A percentile compares a stretch with the other conserved stretches of the same genome.
These are phyloP conservation scores for Chlorops oryzae DNA, from an alignment of 1,140 invertebrate species.

Conservation along the genomic window DNA sequence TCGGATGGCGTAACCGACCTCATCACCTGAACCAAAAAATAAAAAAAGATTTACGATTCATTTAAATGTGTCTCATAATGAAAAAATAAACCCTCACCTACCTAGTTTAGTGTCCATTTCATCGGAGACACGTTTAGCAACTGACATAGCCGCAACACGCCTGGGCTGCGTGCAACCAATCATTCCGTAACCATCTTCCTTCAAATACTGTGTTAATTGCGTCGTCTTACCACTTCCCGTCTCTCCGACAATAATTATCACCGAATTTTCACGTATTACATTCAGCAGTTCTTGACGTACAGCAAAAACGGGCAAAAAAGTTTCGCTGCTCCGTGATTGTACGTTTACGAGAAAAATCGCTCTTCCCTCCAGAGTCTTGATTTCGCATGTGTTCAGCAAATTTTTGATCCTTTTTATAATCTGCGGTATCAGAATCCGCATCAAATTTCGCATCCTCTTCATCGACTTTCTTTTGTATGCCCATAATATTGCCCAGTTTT, in stretches of 20 bases:
- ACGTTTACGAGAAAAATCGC: slow-evolving; percentile 86
- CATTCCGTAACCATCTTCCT: slow-evolving; percentile 97
- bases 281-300: slow-evolving; percentile 88
- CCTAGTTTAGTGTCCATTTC: slow-evolving; percentile 89
- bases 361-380: slow-evolving; percentile 60
- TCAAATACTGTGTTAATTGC: slow-evolving; percentile 96
- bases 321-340: slow-evolving; percentile 82
- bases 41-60: slow-evolving; percentile 1
- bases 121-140: slow-evolving; percentile 97
- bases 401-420: slow-evolving; percentile 85
- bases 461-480: slow-evolving; percentile 78
- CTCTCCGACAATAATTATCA: slow-evolving; percentile 96
- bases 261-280: slow-evolving; percentile 90
- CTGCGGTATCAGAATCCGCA: slow-evolving; percentile 57
- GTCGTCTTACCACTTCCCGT: slow-evolving; percentile 96
- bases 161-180: slow-evolving; percentile 94
- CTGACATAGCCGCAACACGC: slow-evolving; percentile 97
- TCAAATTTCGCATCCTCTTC: slow-evolving; percentile 61
- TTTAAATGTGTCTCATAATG: background rate
- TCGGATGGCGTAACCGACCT: slow-evolving; percentile 97
- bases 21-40: slow-evolving; percentile 56
- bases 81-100: slow-evolving; percentile 25
- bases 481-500: slow-evolving; percentile 95
- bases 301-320: slow-evolving; percentile 93
- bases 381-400: slow-evolving; percentile 92